These are phyloP conservation scores for Leptinotarsa lineolata DNA, from an alignment of 1,140 invertebrate species.

Conservation along the genomic window DNA sequence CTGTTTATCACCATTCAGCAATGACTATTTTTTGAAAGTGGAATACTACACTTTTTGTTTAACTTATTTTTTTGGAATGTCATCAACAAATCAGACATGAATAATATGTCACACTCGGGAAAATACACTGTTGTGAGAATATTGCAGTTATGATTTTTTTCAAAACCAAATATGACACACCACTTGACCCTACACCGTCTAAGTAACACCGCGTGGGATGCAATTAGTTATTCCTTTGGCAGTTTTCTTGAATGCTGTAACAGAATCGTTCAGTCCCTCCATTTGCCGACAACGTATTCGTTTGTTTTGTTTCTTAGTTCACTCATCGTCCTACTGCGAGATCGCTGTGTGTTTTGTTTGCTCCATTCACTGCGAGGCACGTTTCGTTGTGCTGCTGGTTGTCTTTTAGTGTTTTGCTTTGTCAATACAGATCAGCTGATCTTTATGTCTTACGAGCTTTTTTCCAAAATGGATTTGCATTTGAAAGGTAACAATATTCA, in stretches of 20 bases:
- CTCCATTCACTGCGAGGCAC: slow-evolving; percentile 5
- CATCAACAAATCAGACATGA: too few relatives aligned
- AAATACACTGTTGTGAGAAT: too few relatives aligned
- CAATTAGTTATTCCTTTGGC: not conserved
- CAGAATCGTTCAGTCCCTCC: slow-evolving; percentile 26
- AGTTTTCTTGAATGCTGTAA: slow-evolving; percentile 2
- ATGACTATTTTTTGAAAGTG: too few relatives aligned
- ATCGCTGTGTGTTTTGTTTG: slow-evolving; percentile 1
- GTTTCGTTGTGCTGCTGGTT: slow-evolving; percentile 17
- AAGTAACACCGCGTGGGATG: not conserved
- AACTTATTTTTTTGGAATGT: too few relatives aligned
- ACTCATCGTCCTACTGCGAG: slow-evolving; percentile 14
- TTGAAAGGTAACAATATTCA: not conserved
- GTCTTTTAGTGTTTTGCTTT: not conserved
- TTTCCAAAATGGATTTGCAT: not conserved
- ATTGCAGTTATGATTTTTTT: not conserved
- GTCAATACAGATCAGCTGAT: too few relatives aligned
- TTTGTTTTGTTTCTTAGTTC: slow-evolving; percentile 15
- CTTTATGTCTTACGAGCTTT: not conserved
- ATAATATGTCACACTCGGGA: too few relatives aligned
- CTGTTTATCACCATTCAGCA: too few relatives aligned
- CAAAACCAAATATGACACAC: not conserved
- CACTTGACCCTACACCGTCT: not conserved
- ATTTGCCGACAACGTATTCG: slow-evolving; percentile 23
- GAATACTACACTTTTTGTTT: too few relatives aligned